A percentile compares a stretch with the other conserved stretches of the same genome.
These are phyloP conservation scores for Pseudorasbora parva DNA, from an alignment of 2,113 vertebrate genomes.

Conservation along the genomic window DNA sequence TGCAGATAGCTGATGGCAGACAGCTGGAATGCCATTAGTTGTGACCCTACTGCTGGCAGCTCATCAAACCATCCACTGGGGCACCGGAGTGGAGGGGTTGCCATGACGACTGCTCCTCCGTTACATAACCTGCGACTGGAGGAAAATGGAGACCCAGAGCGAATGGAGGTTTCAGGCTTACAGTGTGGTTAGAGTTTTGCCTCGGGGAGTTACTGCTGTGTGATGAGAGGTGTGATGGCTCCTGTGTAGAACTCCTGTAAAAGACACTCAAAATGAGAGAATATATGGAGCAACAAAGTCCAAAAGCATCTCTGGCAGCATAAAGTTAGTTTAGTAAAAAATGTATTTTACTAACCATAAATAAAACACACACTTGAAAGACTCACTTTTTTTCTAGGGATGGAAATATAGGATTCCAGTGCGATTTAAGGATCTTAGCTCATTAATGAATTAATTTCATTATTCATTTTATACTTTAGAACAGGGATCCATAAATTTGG, in stretches of 20 bases:
- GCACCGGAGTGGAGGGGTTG: slow-evolving; percentile 48
- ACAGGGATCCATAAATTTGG: no score
- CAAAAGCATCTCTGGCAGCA: neutral
- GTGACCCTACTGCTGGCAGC: slow-evolving; percentile 43
- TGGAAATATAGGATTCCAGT: no score
- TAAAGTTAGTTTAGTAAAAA: neutral
- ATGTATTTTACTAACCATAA: neutral
- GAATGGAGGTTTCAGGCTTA: slow-evolving; percentile 33
- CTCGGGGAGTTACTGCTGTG: slow-evolving; percentile 30
- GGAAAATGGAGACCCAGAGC: slow-evolving; percentile 24
- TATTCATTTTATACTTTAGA: no score
- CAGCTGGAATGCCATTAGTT: slow-evolving; percentile 56
- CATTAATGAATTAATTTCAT: no score
- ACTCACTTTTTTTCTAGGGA: no score
- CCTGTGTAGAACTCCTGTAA: slow-evolving; percentile 6
- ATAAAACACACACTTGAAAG: neutral
- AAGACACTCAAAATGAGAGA: neutral
- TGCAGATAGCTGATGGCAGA: slow-evolving; percentile 32
- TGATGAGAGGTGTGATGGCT: neutral
- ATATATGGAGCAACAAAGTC: slow-evolving; percentile 5
- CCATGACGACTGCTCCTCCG: slow-evolving; percentile 41
- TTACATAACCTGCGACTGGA: slow-evolving; percentile 48
- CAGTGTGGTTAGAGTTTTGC: slow-evolving; percentile 29
- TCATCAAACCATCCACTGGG: slow-evolving; percentile 49
- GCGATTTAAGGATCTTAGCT: no score